A percentile compares a stretch with the other conserved stretches of the same genome.
Conservation (phyloP, 2,888 invertebrate species). For the Rhamnusium bicolor region DNA sequence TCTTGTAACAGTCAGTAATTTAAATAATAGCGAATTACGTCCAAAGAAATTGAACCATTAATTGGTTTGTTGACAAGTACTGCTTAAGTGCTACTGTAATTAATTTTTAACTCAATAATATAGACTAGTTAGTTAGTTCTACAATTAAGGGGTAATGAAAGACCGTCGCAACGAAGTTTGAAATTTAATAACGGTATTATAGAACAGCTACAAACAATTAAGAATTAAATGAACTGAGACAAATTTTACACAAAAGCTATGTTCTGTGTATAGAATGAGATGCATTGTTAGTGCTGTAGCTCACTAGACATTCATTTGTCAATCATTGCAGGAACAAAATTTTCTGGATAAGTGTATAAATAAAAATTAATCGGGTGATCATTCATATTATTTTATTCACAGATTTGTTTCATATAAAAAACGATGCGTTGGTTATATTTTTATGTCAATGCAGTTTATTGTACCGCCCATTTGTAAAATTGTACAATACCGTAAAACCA, state of each 20-base stretch:
- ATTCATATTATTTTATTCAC: too few relatives aligned
- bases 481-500: too few relatives aligned
- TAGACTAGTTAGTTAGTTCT: neutral
- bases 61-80: neutral
- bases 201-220: neutral
- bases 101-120: conserved; percentile 10
- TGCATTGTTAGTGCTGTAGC: too few relatives aligned
- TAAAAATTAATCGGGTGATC: too few relatives aligned
- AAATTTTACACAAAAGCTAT: neutral
- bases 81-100: conserved; percentile 9
- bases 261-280: neutral
- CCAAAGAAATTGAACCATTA: neutral
- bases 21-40: neutral
- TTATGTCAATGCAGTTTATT: too few relatives aligned
- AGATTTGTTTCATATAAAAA: too few relatives aligned
- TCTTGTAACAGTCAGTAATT: too few relatives aligned
- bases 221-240: neutral
- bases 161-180: neutral
- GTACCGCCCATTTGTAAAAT: too few relatives aligned
- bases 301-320: too few relatives aligned
- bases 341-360: too few relatives aligned
- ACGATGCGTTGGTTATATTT: too few relatives aligned
- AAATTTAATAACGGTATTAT: neutral
- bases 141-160: conserved; percentile 4
- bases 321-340: too few relatives aligned